Percentiles rank a stretch among this genome's conserved stretches.
Conservation (phyloP, 2,888 invertebrate genomes). For the Penaeus monodon region DNA sequence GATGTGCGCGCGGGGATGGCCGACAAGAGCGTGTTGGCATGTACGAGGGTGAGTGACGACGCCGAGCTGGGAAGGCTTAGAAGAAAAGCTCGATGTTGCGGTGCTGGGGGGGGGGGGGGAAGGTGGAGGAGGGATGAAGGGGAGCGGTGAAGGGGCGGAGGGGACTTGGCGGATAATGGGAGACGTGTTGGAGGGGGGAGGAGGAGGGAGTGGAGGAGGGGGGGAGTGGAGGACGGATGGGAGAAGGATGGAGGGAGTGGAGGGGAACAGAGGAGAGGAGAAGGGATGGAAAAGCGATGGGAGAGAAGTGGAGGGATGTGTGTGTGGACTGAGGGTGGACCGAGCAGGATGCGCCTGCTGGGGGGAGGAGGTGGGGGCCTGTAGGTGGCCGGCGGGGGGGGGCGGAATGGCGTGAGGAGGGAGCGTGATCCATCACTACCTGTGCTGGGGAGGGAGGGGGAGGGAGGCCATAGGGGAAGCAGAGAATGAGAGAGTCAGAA, state of each 20-base stretch:
- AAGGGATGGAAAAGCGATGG: not conserved
- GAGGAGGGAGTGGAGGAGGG: not conserved
- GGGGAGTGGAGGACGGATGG: not conserved
- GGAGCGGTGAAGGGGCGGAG: too few relatives aligned
- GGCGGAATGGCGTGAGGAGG: too few relatives aligned
- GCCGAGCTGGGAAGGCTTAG: too few relatives aligned
- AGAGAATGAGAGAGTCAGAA: too few relatives aligned
- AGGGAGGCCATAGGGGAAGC: not conserved
- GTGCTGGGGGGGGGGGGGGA: too few relatives aligned
- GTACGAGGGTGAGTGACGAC: not conserved
- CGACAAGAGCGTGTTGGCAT: not conserved
- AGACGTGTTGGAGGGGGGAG: not conserved
- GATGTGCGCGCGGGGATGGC: not conserved
- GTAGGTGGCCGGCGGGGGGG: too few relatives aligned
- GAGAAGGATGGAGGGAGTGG: not conserved
- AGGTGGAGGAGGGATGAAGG: too few relatives aligned
- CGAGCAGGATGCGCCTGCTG: not conserved
- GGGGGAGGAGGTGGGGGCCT: not conserved
- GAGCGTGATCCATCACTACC: not conserved
- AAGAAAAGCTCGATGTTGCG: too few relatives aligned
- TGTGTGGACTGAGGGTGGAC: not conserved
- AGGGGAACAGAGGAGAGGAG: not conserved
- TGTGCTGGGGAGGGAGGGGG: not conserved
- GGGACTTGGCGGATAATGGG: too few relatives aligned
- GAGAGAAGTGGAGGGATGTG: not conserved